Evolutionary conservation across 1,140 invertebrate genomes (phyloP), one percentile per base, ranked within the genome.

Genomic region (Reticulitermes speratus): DNA sequence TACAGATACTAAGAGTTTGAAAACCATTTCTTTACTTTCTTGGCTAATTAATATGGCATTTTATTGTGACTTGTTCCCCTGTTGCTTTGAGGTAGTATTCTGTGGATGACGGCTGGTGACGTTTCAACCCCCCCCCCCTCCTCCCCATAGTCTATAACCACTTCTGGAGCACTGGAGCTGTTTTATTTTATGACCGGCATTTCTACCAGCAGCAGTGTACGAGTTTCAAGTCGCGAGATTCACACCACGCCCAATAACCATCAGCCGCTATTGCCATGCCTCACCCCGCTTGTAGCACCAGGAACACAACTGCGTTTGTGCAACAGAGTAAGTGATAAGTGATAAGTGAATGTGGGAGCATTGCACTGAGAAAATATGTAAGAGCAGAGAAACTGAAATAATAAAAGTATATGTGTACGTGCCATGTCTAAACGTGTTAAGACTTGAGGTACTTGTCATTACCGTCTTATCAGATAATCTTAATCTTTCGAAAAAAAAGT

Each of bases 101-200:
- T 75, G 65, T 25, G n/a, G 65, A 75, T 75, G 59, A 65, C 59
- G 59, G 59, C 21, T 65, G 59, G 59, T 65, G 65, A 75, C 9
- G 65, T 25, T 30, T 9, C 25, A 75, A 16, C 65, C 65, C 65
- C n/a, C 65, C 14, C 52, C 5, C 38, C 38, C 5, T 5, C 38
- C 38, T 5, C 38, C 38, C 38, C 38, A 5, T 5, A 38, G 14
- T 55, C 52, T 55, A 55, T 55, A 55, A 55, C 52, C 83, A 52
- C 83, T 84, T 45, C 83, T 84, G 21, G 52, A 16, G 52, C 19
- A 55, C 52, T 19, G 52, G 14, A 25, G 48, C 83, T 84, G 48
- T 52, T 84, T 84, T 84, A 84, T 84, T 84, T 84, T 84, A 84
- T 84, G 83, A 52, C 44, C 44, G 11, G 38, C 83, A 52, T 84